phyloP scores from a whole-genome alignment of 2,113 vertebrate species.

The Athene cunicularia region DNA sequence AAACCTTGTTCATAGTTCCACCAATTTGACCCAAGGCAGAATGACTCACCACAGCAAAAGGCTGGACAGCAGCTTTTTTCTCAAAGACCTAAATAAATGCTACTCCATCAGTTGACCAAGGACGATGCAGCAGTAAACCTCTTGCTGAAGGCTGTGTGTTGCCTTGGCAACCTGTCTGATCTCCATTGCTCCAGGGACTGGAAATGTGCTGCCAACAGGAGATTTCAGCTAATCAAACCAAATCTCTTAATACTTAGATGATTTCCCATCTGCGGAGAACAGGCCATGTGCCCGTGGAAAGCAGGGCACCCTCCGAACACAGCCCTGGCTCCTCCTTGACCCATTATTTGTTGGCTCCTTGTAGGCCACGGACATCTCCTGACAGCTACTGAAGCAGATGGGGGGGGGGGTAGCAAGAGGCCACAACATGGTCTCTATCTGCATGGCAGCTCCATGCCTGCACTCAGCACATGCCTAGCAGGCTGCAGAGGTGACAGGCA shows the following conservation, averaged over 20 bases:
- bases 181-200: constrained; percentile 53
- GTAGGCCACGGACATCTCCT: neutral
- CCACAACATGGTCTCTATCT: neutral
- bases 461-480: neutral
- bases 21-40: constrained; percentile 35
- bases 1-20: constrained; percentile 18
- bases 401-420: neutral
- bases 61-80: constrained; percentile 6
- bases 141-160: constrained; percentile 54
- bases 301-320: neutral
- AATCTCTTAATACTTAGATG: constrained; percentile 23
- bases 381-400: neutral
- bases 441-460: neutral
- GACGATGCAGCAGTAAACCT: constrained; percentile 66
- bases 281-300: neutral
- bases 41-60: constrained; percentile 64
- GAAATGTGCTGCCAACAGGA: constrained; percentile 52
- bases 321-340: neutral
- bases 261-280: constrained; percentile 17
- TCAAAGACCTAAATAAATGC: constrained; percentile 65
- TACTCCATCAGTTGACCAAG: constrained; percentile 69
- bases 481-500: neutral
- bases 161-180: constrained; percentile 69
- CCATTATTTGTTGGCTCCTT: neutral
- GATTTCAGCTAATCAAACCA: constrained; percentile 58